Conservation (phyloP, 2,797 vertebrate species). For the Molossus alvarezi region DNA sequence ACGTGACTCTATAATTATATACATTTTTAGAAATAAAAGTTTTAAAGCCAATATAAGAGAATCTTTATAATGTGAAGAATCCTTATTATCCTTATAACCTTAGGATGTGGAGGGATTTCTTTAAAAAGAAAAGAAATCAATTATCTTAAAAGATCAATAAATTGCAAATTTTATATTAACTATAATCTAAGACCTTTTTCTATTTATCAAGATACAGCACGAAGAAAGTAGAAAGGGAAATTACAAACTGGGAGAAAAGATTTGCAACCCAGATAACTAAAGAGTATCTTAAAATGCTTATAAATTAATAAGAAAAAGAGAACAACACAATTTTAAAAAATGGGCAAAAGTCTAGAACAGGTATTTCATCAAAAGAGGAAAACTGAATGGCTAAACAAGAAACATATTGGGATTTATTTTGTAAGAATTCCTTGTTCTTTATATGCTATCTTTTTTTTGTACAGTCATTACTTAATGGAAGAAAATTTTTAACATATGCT, state of each 20-base stretch:
- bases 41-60: slow-evolving; percentile 35
- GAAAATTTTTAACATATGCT: not conserved
- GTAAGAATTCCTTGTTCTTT: slow-evolving; percentile 24
- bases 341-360: slow-evolving; percentile 9
- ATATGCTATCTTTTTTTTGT: not conserved
- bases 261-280: not conserved
- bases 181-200: slow-evolving; percentile 20
- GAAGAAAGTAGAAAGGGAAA: slow-evolving; percentile 51
- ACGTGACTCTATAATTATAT: slow-evolving; percentile 8
- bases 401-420: not conserved
- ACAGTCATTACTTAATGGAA: slow-evolving; percentile 28
- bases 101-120: slow-evolving; percentile 43
- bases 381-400: not conserved
- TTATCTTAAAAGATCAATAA: slow-evolving; percentile 40
- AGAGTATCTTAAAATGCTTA: not conserved
- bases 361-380: slow-evolving; percentile 16
- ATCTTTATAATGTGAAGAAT: slow-evolving; percentile 13
- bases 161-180: slow-evolving; percentile 43
- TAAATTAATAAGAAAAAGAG: slow-evolving; percentile 20
- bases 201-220: slow-evolving; percentile 45
- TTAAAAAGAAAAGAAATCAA: slow-evolving; percentile 54
- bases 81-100: slow-evolving; percentile 1
- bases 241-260: slow-evolving; percentile 11
- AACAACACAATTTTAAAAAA: not conserved
- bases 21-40: slow-evolving; percentile 43